Base-by-base conservation (phyloP, 2,888 invertebrate genomes). In the Machimus atricapillus region DNA sequence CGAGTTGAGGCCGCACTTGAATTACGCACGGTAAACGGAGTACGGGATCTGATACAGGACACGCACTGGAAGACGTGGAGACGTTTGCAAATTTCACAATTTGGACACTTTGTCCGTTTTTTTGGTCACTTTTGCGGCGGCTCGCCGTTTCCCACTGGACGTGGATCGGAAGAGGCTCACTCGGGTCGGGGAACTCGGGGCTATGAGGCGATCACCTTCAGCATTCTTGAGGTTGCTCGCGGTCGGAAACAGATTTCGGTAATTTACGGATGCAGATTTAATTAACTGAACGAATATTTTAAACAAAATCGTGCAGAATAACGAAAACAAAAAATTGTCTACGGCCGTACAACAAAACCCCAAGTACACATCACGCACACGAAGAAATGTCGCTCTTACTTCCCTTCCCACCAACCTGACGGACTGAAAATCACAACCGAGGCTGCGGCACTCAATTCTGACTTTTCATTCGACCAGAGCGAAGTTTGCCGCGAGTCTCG, bases 321-420 rank as follows among this genome's bases (percentile, higher is more conserved):
- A 87, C 81, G 56, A 86, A 86, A 86, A 86, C 77, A 77, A 86
- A 76, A 85, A 88, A 87, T 78, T 74, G 58, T 79, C 77, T 85
- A 85, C 86, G 56, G 66, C 52, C 46, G 86, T 85, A 81, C 81
- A 87, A 76, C 87, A 86, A 83, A 87, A 82, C 85, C 74, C 77
- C 86, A 74, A 56, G 43, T 81, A 87, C 86, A 88, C 88, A 88
- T 86, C 87, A 86, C 82, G 43, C 85, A 85, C 85, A 86, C 83
- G 78, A 79, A 52, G 88, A 85, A 86, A 87, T 87, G 86, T 82
- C 87, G 87, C 81, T 88, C 76, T 85, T 12, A 37, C 40, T 85
- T 78, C 31, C n/a, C 43, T 78, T 52, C 74, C n/a, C 31, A n/a
- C 34, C 79, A 73, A 81, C 46, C 12, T 73, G 58, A 85, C 19